Evolutionary conservation across 2,113 vertebrate genomes (phyloP).

Genomic region (Mionectes macconnelli): DNA sequence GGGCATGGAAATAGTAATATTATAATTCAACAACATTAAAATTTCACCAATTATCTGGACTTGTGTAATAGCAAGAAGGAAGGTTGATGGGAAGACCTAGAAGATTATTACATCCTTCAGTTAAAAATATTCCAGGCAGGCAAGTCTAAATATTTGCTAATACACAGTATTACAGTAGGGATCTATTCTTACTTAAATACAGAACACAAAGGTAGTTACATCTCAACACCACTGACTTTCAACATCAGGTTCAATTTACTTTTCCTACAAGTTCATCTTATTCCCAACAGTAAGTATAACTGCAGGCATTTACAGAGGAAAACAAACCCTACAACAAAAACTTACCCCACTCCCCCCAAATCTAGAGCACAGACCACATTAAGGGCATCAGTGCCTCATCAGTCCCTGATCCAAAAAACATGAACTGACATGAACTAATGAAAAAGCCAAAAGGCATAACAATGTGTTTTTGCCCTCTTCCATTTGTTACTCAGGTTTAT

Average conservation of each 20-base stretch:
- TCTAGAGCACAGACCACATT: neutral
- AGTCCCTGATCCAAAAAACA: neutral
- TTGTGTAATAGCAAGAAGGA: neutral
- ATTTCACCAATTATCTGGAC: neutral
- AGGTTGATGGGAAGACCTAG: neutral
- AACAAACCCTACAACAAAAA: neutral
- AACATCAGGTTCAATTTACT: neutral
- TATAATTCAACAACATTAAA: neutral
- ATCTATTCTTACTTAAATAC: neutral
- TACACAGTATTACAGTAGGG: neutral
- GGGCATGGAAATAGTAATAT: neutral
- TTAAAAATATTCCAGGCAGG: neutral
- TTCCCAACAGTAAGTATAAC: neutral
- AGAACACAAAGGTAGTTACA: neutral
- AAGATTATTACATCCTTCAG: neutral
- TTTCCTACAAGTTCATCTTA: neutral
- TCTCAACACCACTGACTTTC: neutral
- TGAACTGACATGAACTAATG: neutral
- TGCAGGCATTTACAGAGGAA: neutral
- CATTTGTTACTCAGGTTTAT: neutral
- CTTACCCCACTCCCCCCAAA: neutral
- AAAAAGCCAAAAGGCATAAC: neutral
- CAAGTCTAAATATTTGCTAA: neutral
- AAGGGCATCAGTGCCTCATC: neutral
- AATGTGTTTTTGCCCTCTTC: rapidly evolving